These are phyloP conservation scores for Chaunax sp. DNA, from an alignment of 2,797 vertebrate species.

Conservation along the genomic window DNA sequence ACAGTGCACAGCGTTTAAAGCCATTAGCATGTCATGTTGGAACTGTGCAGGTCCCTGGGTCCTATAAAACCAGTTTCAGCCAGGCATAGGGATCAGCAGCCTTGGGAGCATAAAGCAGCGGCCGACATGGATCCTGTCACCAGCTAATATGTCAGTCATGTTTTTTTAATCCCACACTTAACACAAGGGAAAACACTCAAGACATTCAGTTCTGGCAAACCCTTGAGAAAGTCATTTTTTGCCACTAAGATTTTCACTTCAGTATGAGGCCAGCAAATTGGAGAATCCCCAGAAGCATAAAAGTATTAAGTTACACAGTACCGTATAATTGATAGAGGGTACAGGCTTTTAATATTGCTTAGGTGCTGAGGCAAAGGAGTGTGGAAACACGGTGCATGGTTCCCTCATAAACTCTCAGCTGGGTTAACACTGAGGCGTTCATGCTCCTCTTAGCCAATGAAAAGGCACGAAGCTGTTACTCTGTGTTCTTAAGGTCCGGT, in stretches of 20 bases:
- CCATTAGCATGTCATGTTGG: slow-evolving; percentile 68
- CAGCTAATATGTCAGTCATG: slow-evolving; percentile 70
- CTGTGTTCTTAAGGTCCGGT: slow-evolving; percentile 48
- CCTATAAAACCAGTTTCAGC: slow-evolving; percentile 53
- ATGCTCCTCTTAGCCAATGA: slow-evolving; percentile 11
- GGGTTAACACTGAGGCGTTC: slow-evolving; percentile 15
- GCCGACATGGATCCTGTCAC: slow-evolving; percentile 70
- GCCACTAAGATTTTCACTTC: slow-evolving; percentile 24
- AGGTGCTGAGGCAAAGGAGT: slow-evolving; percentile 24
- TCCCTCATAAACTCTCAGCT: slow-evolving; percentile 45
- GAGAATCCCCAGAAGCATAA: slow-evolving; percentile 48
- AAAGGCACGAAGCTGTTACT: slow-evolving; percentile 21
- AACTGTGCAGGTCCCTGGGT: slow-evolving; percentile 52
- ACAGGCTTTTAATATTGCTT: slow-evolving; percentile 29
- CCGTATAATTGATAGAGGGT: slow-evolving; percentile 49
- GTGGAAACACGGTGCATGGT: slow-evolving; percentile 37
- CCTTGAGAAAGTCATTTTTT: slow-evolving; percentile 24
- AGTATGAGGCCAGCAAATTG: slow-evolving; percentile 31
- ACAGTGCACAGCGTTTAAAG: slow-evolving; percentile 59
- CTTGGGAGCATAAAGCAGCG: slow-evolving; percentile 45
- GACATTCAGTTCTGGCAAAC: slow-evolving; percentile 36
- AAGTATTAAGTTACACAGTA: slow-evolving; percentile 47
- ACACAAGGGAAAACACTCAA: slow-evolving; percentile 66
- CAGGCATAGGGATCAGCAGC: slow-evolving; percentile 45
- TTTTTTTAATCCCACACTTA: slow-evolving; percentile 43